These are phyloP conservation scores for Xiphophorus maculatus DNA, from an alignment of 2,113 vertebrate species.

Conservation along the genomic window DNA sequence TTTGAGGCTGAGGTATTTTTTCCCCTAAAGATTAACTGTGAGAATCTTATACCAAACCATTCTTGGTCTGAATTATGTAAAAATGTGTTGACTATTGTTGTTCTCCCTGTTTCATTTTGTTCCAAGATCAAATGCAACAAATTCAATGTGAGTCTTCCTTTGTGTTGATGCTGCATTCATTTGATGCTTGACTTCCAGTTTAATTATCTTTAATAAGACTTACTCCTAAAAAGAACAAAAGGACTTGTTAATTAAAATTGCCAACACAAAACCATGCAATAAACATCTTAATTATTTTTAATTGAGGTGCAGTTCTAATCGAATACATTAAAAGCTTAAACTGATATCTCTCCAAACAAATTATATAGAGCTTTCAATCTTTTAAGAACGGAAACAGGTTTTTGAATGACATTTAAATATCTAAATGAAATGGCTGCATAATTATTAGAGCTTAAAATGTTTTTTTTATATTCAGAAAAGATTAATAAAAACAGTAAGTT, in stretches of 20 bases:
- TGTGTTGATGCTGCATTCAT: constrained; percentile 33
- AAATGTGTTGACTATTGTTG: neutral
- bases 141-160: constrained; percentile 5
- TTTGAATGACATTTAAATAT: neutral
- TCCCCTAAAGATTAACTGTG: neutral
- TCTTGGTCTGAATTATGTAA: neutral
- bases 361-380: neutral
- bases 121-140: constrained; percentile 10
- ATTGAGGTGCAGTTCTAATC: constrained; percentile 22
- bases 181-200: constrained; percentile 22
- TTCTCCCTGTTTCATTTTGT: constrained; percentile 13
- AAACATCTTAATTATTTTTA: constrained; percentile 18
- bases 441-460: neutral
- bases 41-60: neutral
- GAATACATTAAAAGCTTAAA: constrained; percentile 10
- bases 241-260: constrained; percentile 16
- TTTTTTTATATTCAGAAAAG: neutral
- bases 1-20: neutral
- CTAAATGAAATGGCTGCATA: neutral
- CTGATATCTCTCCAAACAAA: constrained; percentile 15
- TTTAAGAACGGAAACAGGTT: constrained; percentile 3
- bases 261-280: constrained; percentile 8
- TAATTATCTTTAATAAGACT: constrained; percentile 23
- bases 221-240: constrained; percentile 17
- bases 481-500: neutral